Evolutionary conservation across 1,140 invertebrate genomes (phyloP).

Genomic region (Penaeus vannamei): DNA sequence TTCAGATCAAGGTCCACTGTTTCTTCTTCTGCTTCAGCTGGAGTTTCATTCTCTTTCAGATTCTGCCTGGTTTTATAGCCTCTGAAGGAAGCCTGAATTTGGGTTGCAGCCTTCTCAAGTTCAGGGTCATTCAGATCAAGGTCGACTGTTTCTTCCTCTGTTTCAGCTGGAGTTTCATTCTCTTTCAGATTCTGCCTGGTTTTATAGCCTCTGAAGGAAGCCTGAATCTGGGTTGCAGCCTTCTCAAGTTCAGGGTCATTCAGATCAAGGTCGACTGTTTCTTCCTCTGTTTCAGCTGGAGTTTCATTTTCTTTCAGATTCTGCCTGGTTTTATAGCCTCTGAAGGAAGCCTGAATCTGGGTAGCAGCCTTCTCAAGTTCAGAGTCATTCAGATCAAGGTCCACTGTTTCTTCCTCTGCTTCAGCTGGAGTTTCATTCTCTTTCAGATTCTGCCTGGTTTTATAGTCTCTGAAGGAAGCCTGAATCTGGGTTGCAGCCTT

Average conservation of each 20-base stretch:
- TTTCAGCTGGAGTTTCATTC: neutral
- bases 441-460: conserved; percentile 26
- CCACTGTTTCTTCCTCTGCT: neutral
- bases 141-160: neutral
- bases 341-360: conserved; percentile 22
- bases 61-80: conserved; percentile 24
- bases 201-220: conserved; percentile 3
- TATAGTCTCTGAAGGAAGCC: conserved; percentile 11
- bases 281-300: neutral
- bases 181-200: neutral
- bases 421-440: no score
- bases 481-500: conserved; percentile 21
- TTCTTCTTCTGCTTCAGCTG: neutral
- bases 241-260: neutral
- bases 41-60: neutral
- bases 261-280: neutral
- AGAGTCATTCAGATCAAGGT: neutral
- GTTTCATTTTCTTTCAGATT: neutral
- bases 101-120: conserved; percentile 10
- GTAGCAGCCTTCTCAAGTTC: conserved; percentile 25
- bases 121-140: conserved; percentile 1
- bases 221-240: conserved; percentile 33
- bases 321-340: neutral
- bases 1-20: neutral
- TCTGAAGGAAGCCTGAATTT: conserved; percentile 20